Percentiles rank a stretch among this genome's conserved stretches.
phyloP scores from a whole-genome alignment of 2,888 invertebrate genomes.

The Sturmia bella region DNA sequence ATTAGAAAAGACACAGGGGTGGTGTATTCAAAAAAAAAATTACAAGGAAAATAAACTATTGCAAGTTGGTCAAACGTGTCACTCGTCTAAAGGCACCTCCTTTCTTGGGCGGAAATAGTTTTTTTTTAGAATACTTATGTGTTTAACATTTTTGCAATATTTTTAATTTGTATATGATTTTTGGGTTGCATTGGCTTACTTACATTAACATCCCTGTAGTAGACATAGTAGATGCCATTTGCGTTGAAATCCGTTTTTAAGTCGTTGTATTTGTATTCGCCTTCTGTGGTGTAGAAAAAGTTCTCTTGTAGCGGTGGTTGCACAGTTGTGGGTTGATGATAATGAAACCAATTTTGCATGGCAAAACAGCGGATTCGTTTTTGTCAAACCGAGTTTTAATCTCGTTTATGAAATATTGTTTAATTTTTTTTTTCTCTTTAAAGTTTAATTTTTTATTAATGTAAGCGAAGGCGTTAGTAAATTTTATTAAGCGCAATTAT shows the following conservation, averaged over 20 bases:
- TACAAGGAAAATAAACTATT: no score
- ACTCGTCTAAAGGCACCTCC: no score
- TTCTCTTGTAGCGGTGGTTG: constrained; percentile 70
- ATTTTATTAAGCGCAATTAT: no score
- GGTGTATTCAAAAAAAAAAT: no score
- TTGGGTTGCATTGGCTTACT: constrained; percentile 69
- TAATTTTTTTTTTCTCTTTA: no score
- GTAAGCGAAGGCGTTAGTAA: no score
- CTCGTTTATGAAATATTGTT: neutral
- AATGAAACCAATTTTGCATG: constrained; percentile 66
- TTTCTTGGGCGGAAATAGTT: no score
- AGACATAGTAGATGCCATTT: constrained; percentile 77
- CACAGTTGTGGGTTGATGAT: constrained; percentile 59
- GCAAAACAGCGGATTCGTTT: constrained; percentile 14
- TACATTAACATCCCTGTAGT: constrained; percentile 81
- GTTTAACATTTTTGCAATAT: neutral
- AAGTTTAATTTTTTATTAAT: no score
- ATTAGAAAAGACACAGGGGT: no score
- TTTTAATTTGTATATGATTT: neutral
- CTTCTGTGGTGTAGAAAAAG: constrained; percentile 61
- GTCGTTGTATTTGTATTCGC: constrained; percentile 65
- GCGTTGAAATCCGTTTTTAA: constrained; percentile 64
- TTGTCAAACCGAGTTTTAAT: neutral
- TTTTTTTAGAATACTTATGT: constrained; percentile 11
- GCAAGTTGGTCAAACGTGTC: no score